Conservation (phyloP, 2,113 vertebrate genomes). For the Pangasianodon hypophthalmus region DNA sequence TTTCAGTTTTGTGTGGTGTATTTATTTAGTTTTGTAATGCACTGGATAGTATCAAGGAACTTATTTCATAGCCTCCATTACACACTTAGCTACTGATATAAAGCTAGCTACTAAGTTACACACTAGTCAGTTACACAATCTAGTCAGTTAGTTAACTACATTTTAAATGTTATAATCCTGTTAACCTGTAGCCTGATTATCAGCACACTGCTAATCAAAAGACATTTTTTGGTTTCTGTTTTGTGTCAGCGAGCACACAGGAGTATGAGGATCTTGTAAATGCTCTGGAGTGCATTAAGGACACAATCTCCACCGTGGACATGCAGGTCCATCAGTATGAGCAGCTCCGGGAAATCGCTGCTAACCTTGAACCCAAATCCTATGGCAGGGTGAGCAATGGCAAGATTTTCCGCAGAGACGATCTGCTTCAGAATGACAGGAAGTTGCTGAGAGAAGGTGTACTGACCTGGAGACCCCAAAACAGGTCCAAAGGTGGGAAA, state of each 20-base stretch:
- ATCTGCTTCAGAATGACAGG: conserved; percentile 71
- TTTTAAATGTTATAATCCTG: background rate
- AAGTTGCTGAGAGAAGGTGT: conserved; percentile 79
- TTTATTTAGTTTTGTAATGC: too few species aligned
- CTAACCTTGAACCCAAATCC: conserved; percentile 82
- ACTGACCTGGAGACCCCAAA: conserved; percentile 83
- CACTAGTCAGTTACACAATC: too few species aligned
- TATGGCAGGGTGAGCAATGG: conserved; percentile 80
- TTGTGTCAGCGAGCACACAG: conserved; percentile 75
- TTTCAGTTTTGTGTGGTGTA: too few species aligned
- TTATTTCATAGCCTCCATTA: too few species aligned
- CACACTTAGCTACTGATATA: too few species aligned
- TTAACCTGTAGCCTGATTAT: background rate
- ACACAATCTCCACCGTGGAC: conserved; percentile 84
- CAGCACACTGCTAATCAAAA: background rate
- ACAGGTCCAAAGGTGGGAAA: conserved; percentile 85
- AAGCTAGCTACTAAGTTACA: too few species aligned
- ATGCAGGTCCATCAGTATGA: conserved; percentile 77
- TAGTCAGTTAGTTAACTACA: too few species aligned
- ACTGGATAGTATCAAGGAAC: too few species aligned
- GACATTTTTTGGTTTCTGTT: background rate
- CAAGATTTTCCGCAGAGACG: conserved; percentile 78
- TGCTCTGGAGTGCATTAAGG: conserved; percentile 82
- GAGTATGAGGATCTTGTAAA: conserved; percentile 78
- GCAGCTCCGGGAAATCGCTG: conserved; percentile 80